Percentiles rank a stretch among this genome's conserved stretches.
These are phyloP conservation scores for Morbakka virulenta DNA, from an alignment of 30 jellyfish, hydroid and myxozoan species.

Conservation along the genomic window DNA sequence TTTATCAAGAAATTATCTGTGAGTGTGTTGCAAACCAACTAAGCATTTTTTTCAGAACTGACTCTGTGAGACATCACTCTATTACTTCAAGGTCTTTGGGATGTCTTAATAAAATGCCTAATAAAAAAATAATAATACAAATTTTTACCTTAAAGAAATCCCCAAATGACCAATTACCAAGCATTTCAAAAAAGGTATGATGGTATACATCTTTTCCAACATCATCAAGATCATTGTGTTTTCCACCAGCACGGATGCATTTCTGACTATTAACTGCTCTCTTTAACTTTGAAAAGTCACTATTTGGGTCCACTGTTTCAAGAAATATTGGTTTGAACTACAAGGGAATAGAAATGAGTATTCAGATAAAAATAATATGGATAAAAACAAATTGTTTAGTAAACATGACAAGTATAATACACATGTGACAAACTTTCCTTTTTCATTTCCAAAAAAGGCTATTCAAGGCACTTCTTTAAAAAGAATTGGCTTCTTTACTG, in stretches of 20 bases:
- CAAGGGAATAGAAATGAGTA: not conserved
- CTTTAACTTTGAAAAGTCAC: conserved; percentile 86
- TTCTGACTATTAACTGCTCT: conserved; percentile 98
- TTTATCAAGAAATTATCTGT: too few species aligned
- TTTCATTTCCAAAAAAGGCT: not conserved
- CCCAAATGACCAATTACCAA: conserved; percentile 99
- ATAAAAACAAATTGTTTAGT: not conserved
- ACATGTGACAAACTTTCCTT: not conserved
- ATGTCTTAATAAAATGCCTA: too few species aligned
- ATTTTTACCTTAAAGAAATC: conserved; percentile 89
- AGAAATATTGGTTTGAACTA: conserved; percentile 90
- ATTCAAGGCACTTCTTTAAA: too few species aligned
- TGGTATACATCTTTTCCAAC: conserved; percentile 99
- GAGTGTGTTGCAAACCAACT: too few species aligned
- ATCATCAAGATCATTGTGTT: conserved; percentile 99
- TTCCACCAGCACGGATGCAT: conserved; percentile 99
- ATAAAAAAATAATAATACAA: too few species aligned
- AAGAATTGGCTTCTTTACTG: too few species aligned
- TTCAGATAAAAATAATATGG: not conserved
- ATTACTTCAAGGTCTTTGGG: too few species aligned
- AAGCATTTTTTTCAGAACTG: too few species aligned
- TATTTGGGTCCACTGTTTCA: conserved; percentile 96
- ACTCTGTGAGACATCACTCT: too few species aligned
- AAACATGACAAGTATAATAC: not conserved
- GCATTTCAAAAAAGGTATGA: conserved; percentile 99